These are phyloP conservation scores for Toxostoma redivivum DNA, from an alignment of 2,113 vertebrate species.

Conservation along the genomic window DNA sequence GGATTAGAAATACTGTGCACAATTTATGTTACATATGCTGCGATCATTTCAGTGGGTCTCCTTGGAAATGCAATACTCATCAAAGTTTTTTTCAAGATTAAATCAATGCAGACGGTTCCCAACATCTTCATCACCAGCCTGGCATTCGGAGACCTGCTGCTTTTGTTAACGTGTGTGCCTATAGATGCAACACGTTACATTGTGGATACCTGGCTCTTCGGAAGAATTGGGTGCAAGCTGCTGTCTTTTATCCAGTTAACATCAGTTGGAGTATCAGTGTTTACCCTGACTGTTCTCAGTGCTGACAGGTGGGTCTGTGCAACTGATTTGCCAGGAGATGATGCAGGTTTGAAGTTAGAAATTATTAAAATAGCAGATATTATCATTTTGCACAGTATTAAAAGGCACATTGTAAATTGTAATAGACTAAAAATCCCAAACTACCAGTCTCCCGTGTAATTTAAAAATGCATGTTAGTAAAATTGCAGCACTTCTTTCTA, in stretches of 20 bases:
- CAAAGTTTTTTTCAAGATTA: slow-evolving; percentile 82
- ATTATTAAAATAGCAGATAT: not conserved
- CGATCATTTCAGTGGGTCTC: slow-evolving; percentile 81
- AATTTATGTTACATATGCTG: slow-evolving; percentile 73
- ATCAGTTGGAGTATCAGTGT: slow-evolving; percentile 82
- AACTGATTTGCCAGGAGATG: slow-evolving; percentile 2
- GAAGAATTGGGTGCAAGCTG: slow-evolving; percentile 79
- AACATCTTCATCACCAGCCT: slow-evolving; percentile 84
- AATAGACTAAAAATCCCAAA: not conserved
- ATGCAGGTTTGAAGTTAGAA: not conserved
- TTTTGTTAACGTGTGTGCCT: slow-evolving; percentile 79
- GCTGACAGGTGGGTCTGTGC: slow-evolving; percentile 79
- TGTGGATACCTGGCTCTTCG: slow-evolving; percentile 79
- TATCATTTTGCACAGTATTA: not conserved
- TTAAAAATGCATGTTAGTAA: not conserved
- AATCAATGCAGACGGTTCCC: slow-evolving; percentile 81
- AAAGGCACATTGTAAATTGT: not conserved
- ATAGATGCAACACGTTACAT: slow-evolving; percentile 78
- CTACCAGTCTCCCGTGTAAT: not conserved
- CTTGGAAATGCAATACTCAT: slow-evolving; percentile 81
- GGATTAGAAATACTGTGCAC: slow-evolving; percentile 73
- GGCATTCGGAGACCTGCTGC: slow-evolving; percentile 80
- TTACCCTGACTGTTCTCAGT: slow-evolving; percentile 81
- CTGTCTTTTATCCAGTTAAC: slow-evolving; percentile 81
- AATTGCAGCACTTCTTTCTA: not conserved